Base-by-base conservation (phyloP, 2,888 invertebrate genomes). In the Callyntrura guangdongensis region DNA sequence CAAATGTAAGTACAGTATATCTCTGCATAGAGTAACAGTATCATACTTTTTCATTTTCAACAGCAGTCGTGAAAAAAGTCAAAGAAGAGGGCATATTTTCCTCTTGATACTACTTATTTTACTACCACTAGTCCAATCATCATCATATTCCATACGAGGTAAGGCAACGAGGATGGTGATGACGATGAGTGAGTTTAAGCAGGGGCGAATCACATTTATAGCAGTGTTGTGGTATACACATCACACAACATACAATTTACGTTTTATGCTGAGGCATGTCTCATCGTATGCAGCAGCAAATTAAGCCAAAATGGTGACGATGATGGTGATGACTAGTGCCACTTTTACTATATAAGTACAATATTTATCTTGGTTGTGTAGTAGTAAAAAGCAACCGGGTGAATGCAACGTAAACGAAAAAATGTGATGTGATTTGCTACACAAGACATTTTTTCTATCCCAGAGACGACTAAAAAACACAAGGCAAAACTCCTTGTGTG, bases 301-400 rank as follows among this genome's bases (percentile, higher is more conserved):
- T 74, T 74, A 74, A 74, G 49, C 49, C n/a, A 49, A 45, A 74
- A 74, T 74, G 74, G 74, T 49, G 49, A 74, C 49, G 74, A 74
- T 74, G 74, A 74, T 1, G 74, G 49, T 69, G 49, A 74, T 49
- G 74, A 49, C 74, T 49, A 74, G 74, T 6, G 49, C 74, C 5
- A 49, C 49, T 49, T 79, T 79, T 5, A 59, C 56, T 79, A 79
- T 59, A 56, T 59, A 79, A 56, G 59, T 79, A 59, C 59, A 79
- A n/a, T 59, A 36, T 56, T 79, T 56, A 79, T 56, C 59, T 36
- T 36, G 36, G 36, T 36, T 59, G 53, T 27, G 11, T 22, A 20
- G 20, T 61, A 61, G 61, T 9, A n/a, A 61, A 74, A 12, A 74
- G 47, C 11, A 4, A 74, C 22, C 6, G 36, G 45, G 45, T n/a